Conservation (phyloP, 2,113 vertebrate genomes). For the Odocoileus virginianus region DNA sequence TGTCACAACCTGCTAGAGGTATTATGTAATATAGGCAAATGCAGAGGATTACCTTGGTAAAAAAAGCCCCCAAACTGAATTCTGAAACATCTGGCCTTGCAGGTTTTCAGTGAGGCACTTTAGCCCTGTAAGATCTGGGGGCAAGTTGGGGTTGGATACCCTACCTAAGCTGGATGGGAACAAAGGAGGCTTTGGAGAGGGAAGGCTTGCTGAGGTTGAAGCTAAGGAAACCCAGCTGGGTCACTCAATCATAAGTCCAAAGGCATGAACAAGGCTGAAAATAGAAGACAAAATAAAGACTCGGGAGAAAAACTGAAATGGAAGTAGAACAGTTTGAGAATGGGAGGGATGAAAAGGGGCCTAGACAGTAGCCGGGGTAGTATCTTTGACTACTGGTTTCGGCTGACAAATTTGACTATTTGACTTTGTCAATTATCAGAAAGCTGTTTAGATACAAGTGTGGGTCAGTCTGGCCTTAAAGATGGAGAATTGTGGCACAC, state of each 20-base stretch:
- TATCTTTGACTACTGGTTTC: not conserved
- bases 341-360: not conserved
- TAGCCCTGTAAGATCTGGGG: not conserved
- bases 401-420: not conserved
- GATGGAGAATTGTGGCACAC: not conserved
- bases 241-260: not conserved
- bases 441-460: not conserved
- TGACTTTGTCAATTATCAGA: not conserved
- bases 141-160: not conserved
- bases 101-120: not conserved
- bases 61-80: not conserved
- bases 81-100: not conserved
- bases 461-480: slow-evolving; percentile 27
- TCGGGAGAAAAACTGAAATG: not conserved
- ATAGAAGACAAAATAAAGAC: not conserved
- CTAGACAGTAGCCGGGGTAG: not conserved
- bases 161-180: not conserved
- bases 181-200: not conserved
- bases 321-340: not conserved
- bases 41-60: not conserved
- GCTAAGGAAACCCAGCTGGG: slow-evolving; percentile 3
- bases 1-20: not conserved
- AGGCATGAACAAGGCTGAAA: slow-evolving; percentile 12
- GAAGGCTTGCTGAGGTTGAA: slow-evolving; percentile 8
- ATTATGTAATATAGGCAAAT: not conserved